Percentiles rank a stretch among this genome's conserved stretches.
Evolutionary conservation across 2,888 invertebrate genomes (phyloP).

Genomic region (Dynastes tityus): DNA sequence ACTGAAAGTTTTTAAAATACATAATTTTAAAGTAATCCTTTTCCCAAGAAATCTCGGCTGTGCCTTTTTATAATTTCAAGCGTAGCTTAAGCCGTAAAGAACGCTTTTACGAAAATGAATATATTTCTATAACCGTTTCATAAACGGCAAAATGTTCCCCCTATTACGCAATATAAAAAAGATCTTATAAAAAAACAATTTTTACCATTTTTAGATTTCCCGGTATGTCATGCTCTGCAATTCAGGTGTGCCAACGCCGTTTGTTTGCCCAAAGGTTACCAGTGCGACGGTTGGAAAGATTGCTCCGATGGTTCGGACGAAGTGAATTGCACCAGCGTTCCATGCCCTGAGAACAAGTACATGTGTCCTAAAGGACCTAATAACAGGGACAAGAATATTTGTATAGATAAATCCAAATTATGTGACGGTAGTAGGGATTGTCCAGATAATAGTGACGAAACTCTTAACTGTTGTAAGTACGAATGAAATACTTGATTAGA

Average conservation of each 20-base stretch:
- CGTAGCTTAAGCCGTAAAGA: too few relatives aligned
- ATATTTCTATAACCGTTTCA: too few relatives aligned
- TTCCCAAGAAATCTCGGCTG: too few relatives aligned
- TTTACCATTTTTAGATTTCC: constrained; percentile 78
- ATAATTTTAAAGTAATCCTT: too few relatives aligned
- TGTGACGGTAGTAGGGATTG: constrained; percentile 95
- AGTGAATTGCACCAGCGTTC: constrained; percentile 87
- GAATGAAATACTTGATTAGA: too few relatives aligned
- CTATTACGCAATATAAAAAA: too few relatives aligned
- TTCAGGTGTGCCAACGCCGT: constrained; percentile 94
- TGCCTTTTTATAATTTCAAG: too few relatives aligned
- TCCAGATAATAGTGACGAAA: constrained; percentile 92
- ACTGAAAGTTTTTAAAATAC: too few relatives aligned
- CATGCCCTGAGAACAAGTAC: constrained; percentile 93
- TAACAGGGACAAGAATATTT: constrained; percentile 82
- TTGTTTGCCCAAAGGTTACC: constrained; percentile 91
- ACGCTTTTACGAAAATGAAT: too few relatives aligned
- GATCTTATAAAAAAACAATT: background rate
- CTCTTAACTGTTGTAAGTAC: constrained; percentile 88
- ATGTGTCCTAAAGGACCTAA: constrained; percentile 86
- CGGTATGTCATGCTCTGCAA: constrained; percentile 90
- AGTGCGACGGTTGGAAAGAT: constrained; percentile 90
- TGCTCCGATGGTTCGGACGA: constrained; percentile 95
- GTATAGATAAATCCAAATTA: constrained; percentile 89
- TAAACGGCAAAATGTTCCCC: too few relatives aligned